Conservation (phyloP, 2,797 vertebrate species). For the Sciurus vulgaris region DNA sequence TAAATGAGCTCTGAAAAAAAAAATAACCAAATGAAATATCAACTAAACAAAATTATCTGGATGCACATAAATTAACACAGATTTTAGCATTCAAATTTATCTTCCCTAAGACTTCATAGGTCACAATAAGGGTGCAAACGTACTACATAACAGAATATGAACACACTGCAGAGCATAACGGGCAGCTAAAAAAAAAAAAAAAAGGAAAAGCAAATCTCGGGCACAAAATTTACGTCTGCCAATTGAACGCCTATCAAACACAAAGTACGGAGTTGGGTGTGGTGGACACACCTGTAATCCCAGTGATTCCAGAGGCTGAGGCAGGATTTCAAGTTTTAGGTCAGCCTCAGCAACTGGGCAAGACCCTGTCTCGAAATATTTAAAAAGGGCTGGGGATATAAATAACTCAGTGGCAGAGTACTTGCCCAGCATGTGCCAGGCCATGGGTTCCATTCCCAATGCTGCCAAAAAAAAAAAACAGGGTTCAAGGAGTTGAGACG, state of each 20-base stretch:
- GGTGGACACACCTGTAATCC: not conserved
- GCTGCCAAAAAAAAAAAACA: not conserved
- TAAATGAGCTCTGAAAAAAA: constrained; percentile 78
- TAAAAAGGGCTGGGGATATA: not conserved
- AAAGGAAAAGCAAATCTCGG: constrained; percentile 66
- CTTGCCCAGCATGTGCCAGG: not conserved
- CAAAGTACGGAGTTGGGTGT: not conserved
- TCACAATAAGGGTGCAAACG: constrained; percentile 55
- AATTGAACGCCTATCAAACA: constrained; percentile 50
- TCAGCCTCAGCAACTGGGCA: not conserved
- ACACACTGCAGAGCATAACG: constrained; percentile 38
- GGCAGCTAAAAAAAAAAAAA: constrained; percentile 32
- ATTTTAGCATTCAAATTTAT: constrained; percentile 72
- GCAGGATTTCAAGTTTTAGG: not conserved
- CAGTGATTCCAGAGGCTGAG: not conserved
- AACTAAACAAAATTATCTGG: constrained; percentile 76
- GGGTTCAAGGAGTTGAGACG: constrained; percentile 23
- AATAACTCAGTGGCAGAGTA: not conserved
- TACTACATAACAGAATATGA: constrained; percentile 10
- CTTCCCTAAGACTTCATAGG: constrained; percentile 62
- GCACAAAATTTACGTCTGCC: constrained; percentile 68
- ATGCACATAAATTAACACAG: constrained; percentile 76
- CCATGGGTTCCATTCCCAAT: not conserved
- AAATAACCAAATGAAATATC: constrained; percentile 77
- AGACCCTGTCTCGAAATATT: not conserved